A percentile compares a stretch with the other conserved stretches of the same genome.
These are phyloP conservation scores for Pholis gunnellus DNA, from an alignment of 2,113 vertebrate species.

Conservation along the genomic window DNA sequence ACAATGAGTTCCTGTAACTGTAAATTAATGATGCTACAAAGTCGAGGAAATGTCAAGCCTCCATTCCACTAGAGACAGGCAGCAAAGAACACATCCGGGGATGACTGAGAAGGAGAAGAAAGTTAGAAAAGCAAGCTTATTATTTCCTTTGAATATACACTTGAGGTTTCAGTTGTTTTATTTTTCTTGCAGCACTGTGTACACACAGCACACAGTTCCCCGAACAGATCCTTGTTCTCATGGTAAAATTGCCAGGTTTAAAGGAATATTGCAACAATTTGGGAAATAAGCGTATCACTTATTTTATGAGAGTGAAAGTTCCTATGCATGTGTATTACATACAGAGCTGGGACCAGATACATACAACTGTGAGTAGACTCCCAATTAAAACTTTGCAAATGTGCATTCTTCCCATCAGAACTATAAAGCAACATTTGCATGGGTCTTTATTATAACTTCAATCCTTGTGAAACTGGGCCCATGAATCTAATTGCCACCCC, in stretches of 20 bases:
- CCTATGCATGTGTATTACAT: background rate
- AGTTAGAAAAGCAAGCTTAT: background rate
- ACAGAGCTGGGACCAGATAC: background rate
- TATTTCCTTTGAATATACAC: slow-evolving; percentile 1
- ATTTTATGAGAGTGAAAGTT: background rate
- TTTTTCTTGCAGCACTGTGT: background rate
- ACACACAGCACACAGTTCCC: background rate
- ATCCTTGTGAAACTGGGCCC: background rate
- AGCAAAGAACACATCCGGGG: background rate
- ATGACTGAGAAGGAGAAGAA: background rate
- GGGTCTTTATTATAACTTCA: background rate
- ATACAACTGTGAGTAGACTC: background rate
- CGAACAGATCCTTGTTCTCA: background rate
- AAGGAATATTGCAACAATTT: background rate
- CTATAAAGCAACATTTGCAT: background rate
- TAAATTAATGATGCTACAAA: slow-evolving; percentile 37
- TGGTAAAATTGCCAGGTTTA: background rate
- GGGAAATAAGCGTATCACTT: background rate
- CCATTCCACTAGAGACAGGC: background rate
- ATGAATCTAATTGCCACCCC: background rate
- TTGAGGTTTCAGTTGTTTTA: background rate
- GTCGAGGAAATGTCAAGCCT: slow-evolving; percentile 6
- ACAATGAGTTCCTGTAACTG: slow-evolving; percentile 24
- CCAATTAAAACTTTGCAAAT: background rate
- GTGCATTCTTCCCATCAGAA: background rate